A percentile compares a stretch with the other conserved stretches of the same genome.
These are phyloP conservation scores for Peribatodes rhomboidaria DNA, from an alignment of 2,888 invertebrate genomes.

Conservation along the genomic window DNA sequence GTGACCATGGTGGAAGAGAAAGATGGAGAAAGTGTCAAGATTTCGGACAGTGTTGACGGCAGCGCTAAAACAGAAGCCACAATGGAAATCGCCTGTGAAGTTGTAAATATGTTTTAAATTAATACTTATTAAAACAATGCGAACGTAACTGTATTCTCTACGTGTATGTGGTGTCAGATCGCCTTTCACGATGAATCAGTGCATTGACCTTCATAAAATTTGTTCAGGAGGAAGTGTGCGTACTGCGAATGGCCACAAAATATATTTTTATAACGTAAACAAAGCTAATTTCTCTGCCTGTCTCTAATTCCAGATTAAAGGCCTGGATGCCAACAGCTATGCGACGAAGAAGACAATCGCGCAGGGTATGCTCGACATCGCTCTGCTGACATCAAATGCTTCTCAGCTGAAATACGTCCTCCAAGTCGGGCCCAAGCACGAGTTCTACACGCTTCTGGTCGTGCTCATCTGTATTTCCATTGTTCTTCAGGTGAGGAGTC, in stretches of 20 bases:
- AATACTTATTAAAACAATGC: not conserved
- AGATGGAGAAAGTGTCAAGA: constrained; percentile 49
- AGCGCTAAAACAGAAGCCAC: constrained; percentile 60
- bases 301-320: constrained; percentile 86
- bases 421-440: constrained; percentile 93
- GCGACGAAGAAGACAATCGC: constrained; percentile 97
- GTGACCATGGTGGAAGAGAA: constrained; percentile 62
- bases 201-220: too few relatives aligned
- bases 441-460: constrained; percentile 94
- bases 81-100: constrained; percentile 65
- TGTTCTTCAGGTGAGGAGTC: constrained; percentile 91
- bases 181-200: too few relatives aligned
- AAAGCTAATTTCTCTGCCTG: not conserved
- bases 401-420: constrained; percentile 95
- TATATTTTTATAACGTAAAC: not conserved
- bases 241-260: too few relatives aligned
- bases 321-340: constrained; percentile 94
- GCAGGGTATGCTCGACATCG: constrained; percentile 96
- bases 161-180: too few relatives aligned
- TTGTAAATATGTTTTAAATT: constrained; percentile 56
- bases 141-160: too few relatives aligned
- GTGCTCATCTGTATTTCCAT: constrained; percentile 93
- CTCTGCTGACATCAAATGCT: constrained; percentile 94
- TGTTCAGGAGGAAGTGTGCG: too few relatives aligned
- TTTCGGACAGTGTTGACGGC: constrained; percentile 59